Evolutionary conservation across 2,888 invertebrate genomes (phyloP), one percentile per base, ranked within the genome.

Genomic region (Scaptomyza parva): DNA sequence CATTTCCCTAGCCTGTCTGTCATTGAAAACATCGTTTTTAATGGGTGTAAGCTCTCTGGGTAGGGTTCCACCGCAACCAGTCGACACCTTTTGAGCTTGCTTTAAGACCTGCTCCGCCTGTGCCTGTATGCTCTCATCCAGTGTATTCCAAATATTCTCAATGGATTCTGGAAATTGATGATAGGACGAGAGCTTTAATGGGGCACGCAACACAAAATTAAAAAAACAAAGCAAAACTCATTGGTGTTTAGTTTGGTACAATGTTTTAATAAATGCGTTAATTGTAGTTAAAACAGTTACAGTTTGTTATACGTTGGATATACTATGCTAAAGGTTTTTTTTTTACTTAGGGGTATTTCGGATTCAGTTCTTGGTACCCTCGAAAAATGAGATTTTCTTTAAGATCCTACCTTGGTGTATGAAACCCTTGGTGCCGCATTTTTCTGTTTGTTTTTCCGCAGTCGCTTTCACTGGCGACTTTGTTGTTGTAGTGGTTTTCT

Each of bases 351-450:
- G 24, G 57, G 14, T 37, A 24, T 66, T 71, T 75, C 78, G 37
- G 48, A 37, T 47, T 69, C 81, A 90, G 72, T 83, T 92, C 92
- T 95, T 95, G 78, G 95, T 95, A 87, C 95, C 95, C 81, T 94
- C 94, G 92, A 95, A 94, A 93, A 95, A 95, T 85, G 95, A 94
- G 90, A 95, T 95, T 92, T 94, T 95, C 93, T 94, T 94, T 90
- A 92, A 79, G 79, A 85, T 93, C 91, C 93, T 93, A 95, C 95
- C 95, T 95, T 94, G 90, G 94, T 95, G 94, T 69, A 69, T 41
- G 18, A 85, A 76, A 57, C 83, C 83, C 92, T 93, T 93, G 90
- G 89, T 75, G 70, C 66, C 53, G 1, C 75, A 62, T 22, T 85
- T 87, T 80, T 89, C 89, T 33, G 87, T 78, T 39, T 87, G 88